These are phyloP conservation scores for Leptinotarsa juncta DNA, from an alignment of 2,888 invertebrate species.

Conservation along the genomic window DNA sequence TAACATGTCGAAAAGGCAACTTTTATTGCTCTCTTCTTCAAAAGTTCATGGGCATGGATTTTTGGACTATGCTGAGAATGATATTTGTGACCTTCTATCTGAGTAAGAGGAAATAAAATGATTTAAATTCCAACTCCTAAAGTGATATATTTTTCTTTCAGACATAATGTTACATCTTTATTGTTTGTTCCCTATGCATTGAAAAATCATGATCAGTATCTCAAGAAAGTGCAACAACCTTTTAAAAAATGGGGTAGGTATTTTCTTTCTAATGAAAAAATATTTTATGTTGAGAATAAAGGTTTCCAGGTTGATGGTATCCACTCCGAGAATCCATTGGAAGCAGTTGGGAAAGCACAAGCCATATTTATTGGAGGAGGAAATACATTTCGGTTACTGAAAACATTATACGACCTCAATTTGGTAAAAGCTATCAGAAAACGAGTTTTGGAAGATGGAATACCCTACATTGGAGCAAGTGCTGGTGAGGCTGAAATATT, in stretches of 20 bases:
- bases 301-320: slow-evolving; percentile 74
- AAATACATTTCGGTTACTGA: slow-evolving; percentile 82
- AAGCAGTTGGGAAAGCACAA: slow-evolving; percentile 72
- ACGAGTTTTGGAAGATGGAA: slow-evolving; percentile 72
- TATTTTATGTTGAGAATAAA: slow-evolving; percentile 41
- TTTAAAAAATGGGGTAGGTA: slow-evolving; percentile 73
- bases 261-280: slow-evolving; percentile 7
- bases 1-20: slow-evolving; percentile 62
- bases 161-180: slow-evolving; percentile 73
- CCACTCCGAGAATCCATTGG: slow-evolving; percentile 71
- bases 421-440: slow-evolving; percentile 74
- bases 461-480: slow-evolving; percentile 82
- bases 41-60: slow-evolving; percentile 75
- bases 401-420: slow-evolving; percentile 76
- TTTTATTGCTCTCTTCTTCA: slow-evolving; percentile 78
- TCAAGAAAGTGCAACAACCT: slow-evolving; percentile 70
- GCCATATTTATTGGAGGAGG: slow-evolving; percentile 85
- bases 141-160: slow-evolving; percentile 54
- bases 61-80: slow-evolving; percentile 75
- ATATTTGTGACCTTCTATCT: slow-evolving; percentile 74
- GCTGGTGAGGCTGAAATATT: slow-evolving; percentile 69
- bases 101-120: slow-evolving; percentile 55
- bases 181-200: slow-evolving; percentile 83
- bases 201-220: slow-evolving; percentile 75
- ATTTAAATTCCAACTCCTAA: no score